Evolutionary conservation across 2,113 vertebrate genomes (phyloP).

Genomic region (Gallinago media): DNA sequence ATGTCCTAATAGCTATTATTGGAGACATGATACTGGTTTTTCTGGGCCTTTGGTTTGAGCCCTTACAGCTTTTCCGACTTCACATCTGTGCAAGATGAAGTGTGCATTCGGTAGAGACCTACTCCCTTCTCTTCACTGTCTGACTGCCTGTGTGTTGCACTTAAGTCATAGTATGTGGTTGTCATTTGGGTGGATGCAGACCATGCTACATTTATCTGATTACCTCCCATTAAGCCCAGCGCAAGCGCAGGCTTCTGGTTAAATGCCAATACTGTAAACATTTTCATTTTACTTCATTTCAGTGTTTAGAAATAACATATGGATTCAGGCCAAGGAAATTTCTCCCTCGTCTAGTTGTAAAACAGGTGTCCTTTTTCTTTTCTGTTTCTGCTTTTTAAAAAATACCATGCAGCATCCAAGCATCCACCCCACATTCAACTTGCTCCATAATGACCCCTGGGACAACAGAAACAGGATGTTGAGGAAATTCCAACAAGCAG

Average conservation of each 20-base stretch:
- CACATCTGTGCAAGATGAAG: neutral
- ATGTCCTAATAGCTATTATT: neutral
- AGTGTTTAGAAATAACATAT: neutral
- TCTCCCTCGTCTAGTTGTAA: neutral
- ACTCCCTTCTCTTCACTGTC: neutral
- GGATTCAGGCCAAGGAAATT: neutral
- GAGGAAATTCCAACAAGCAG: constrained; percentile 86
- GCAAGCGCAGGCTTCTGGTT: neutral
- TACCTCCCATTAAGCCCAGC: neutral
- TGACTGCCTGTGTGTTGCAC: neutral
- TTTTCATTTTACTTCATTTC: neutral
- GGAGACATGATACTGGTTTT: neutral
- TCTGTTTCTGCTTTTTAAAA: neutral
- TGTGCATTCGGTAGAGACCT: neutral
- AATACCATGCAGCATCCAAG: neutral
- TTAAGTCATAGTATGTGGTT: neutral
- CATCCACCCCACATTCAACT: constrained; percentile 79
- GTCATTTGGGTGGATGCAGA: neutral
- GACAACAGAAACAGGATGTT: constrained; percentile 74
- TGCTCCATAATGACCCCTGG: constrained; percentile 79
- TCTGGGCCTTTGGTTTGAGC: neutral
- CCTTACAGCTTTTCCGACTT: neutral
- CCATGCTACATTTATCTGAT: neutral
- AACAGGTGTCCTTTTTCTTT: neutral
- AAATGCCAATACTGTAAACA: neutral